Conservation (phyloP, 2,797 vertebrate genomes). For the Ispidina lecontei region DNA sequence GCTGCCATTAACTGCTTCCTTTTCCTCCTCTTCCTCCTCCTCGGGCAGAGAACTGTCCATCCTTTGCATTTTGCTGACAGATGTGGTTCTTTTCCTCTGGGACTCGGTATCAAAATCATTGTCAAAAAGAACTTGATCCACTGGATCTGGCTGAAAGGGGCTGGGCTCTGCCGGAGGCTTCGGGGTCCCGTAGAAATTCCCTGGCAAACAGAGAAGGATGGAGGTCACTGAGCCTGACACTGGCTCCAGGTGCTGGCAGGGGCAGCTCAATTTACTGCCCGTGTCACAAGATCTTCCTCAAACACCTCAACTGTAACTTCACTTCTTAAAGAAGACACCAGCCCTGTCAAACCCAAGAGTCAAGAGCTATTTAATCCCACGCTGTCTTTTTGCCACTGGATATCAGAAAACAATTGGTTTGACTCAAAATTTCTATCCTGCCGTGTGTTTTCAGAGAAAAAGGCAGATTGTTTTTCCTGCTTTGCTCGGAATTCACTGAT, state of each 20-base stretch:
- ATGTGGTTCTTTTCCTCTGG: slow-evolving; percentile 95
- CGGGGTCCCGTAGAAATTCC: slow-evolving; percentile 97
- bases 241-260: neutral
- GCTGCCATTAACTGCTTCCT: slow-evolving; percentile 82
- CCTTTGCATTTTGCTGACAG: slow-evolving; percentile 97
- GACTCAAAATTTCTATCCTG: neutral
- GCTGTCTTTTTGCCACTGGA: neutral
- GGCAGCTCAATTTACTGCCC: neutral
- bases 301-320: neutral
- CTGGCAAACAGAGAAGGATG: slow-evolving; percentile 76
- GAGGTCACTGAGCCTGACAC: neutral
- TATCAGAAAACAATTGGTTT: neutral
- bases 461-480: neutral
- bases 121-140: slow-evolving; percentile 97
- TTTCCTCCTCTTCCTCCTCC: slow-evolving; percentile 96
- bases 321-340: neutral
- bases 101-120: slow-evolving; percentile 94
- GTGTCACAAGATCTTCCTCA: fast-evolving
- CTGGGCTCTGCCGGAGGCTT: slow-evolving; percentile 96
- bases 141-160: slow-evolving; percentile 94
- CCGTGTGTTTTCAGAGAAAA: neutral
- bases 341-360: neutral
- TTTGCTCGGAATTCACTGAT: slow-evolving; percentile 14
- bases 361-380: neutral
- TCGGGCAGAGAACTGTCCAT: slow-evolving; percentile 94